Evolutionary conservation across 2,797 vertebrate species (phyloP).

Genomic region (Staurois parvus): DNA sequence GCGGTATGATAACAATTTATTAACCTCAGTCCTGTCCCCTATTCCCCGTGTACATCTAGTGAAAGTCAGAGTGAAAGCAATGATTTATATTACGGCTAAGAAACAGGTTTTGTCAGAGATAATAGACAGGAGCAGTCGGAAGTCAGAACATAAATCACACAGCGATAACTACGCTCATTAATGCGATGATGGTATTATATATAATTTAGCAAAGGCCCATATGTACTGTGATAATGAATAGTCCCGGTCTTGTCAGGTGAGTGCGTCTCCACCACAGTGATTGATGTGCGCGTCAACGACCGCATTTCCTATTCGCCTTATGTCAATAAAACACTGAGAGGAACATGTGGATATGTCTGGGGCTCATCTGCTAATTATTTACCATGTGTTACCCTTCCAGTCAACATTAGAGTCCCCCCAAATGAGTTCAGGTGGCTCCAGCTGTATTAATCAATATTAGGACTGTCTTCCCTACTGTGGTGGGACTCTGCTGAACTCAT

Average conservation of each 20-base stretch:
- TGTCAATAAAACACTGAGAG: background rate
- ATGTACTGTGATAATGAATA: background rate
- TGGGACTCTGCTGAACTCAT: background rate
- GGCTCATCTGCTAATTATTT: background rate
- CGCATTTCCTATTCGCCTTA: too few relatives aligned
- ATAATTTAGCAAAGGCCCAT: background rate
- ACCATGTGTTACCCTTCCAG: background rate
- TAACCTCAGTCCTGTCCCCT: too few relatives aligned
- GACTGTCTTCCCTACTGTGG: background rate
- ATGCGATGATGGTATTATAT: background rate
- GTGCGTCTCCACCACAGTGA: background rate
- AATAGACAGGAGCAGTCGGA: background rate
- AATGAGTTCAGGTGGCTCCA: background rate
- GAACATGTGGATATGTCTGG: background rate
- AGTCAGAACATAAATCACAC: constrained; percentile 8
- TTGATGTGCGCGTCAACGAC: background rate
- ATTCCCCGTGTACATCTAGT: too few relatives aligned
- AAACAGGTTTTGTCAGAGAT: background rate
- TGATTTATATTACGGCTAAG: constrained; percentile 1
- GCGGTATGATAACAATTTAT: too few relatives aligned
- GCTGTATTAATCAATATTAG: constrained; percentile 25
- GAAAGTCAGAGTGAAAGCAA: too few relatives aligned
- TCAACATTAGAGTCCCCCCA: background rate
- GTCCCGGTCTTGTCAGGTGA: background rate
- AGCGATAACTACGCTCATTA: background rate